Evolutionary conservation across 2,113 vertebrate genomes (phyloP).

Genomic region (Oncorhynchus kisutch): DNA sequence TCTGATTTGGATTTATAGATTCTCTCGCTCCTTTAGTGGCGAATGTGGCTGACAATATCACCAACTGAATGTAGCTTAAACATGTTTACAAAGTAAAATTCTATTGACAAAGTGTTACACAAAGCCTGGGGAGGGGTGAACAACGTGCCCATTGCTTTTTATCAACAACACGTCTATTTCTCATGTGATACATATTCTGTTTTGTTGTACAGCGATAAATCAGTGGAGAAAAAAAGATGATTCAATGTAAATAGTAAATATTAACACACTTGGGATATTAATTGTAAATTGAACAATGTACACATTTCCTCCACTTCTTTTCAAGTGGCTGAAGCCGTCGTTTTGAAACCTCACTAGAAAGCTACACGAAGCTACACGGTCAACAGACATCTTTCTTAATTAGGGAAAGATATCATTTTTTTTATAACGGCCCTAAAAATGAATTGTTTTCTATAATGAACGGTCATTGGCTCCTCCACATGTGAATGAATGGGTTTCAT

Average conservation of each 20-base stretch:
- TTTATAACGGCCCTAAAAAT: conserved; percentile 47
- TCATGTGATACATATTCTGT: neutral
- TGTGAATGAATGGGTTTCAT: conserved; percentile 31
- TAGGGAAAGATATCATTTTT: conserved; percentile 60
- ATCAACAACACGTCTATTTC: neutral
- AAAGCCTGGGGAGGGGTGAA: neutral
- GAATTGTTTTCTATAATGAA: conserved; percentile 4
- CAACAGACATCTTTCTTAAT: conserved; percentile 52
- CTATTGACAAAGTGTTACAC: neutral
- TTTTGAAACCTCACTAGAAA: conserved; percentile 33
- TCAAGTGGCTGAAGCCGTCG: conserved; percentile 29
- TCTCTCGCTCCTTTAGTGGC: neutral
- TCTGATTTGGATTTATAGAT: neutral
- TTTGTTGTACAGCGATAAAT: neutral
- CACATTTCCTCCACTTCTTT: conserved; percentile 17
- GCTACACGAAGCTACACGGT: neutral
- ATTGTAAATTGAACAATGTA: too few species aligned
- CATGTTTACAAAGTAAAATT: neutral
- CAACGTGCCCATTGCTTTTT: neutral
- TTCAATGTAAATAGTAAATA: neutral
- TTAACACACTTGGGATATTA: neutral
- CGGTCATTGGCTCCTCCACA: neutral
- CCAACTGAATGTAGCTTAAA: neutral
- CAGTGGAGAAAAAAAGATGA: neutral
- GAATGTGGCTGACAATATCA: neutral